Base-by-base conservation (phyloP, 2,113 vertebrate genomes). In the Suncus etruscus region DNA sequence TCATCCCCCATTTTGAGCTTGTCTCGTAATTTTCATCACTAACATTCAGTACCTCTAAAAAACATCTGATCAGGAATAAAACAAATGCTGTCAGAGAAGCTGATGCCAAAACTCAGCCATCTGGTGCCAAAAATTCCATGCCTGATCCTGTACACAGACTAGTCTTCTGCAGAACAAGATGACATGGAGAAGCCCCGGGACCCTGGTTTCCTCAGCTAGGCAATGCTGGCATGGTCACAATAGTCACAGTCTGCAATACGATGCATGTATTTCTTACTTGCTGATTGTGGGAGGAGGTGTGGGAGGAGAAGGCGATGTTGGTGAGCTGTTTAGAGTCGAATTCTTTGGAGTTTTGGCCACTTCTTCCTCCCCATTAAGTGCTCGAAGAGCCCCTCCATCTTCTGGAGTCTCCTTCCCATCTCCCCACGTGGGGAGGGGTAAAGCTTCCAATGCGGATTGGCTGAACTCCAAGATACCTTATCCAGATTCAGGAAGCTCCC, bases 131-230 rank as follows among this genome's bases (percentile, higher is more conserved):
- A 5, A 22, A 16, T 63, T 82, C 89, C 11, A 18, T 0, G 77
- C 90, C 90, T 0, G 5, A 73, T 93, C 63, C 0, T 12, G 91
- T 32, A 91, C 29, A 4, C 93, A 86, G 86, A 75, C 51, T 92
- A 80, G 51, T 76, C 93, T 74, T 63, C 31, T 11, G 86, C n/a
- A 84, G 92, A 86, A 90, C 87, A 85, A 85, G 92, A 94, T 91
- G 94, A 94, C 63, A 73, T 75, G 0, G 45, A 89, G 96, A 94
- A 86, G 80, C 92, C 79, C 2, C 0, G 94, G 86, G 95, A 70
- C 92, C 91, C 11, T 20, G 27, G 45, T 94, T 94, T 96, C 96
- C 85, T 97, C 93, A 97, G 92, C 96, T 96, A 96, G 27, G 91
- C 93, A 14, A 92, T 1, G 25, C 45, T 80, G 94, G 94, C 93